Conservation (phyloP, 2,113 vertebrate genomes). For the Zosterops hypoxanthus region DNA sequence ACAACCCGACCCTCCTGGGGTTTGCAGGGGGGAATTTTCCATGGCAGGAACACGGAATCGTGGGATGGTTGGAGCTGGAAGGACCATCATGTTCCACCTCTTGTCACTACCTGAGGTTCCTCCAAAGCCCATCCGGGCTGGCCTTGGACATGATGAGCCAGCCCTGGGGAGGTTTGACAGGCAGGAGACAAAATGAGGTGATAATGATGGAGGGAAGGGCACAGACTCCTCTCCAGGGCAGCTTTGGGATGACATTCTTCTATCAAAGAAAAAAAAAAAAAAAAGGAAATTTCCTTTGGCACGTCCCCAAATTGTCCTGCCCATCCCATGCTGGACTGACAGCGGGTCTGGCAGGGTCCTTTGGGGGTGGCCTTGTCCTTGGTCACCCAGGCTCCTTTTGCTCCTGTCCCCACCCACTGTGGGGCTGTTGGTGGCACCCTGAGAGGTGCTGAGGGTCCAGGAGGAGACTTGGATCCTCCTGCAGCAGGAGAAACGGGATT, state of each 20-base stretch:
- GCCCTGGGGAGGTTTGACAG: background rate
- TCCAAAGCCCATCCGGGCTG: accelerated
- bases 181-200: background rate
- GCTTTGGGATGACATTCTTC: accelerated
- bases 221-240: background rate
- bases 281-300: too few relatives aligned
- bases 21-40: background rate
- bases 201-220: background rate
- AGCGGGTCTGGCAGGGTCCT: accelerated
- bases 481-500: accelerated
- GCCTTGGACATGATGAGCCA: accelerated
- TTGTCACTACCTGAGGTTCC: accelerated
- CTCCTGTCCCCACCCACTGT: background rate
- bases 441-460: accelerated
- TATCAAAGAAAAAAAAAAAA: too few relatives aligned
- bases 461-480: background rate
- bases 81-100: too few relatives aligned
- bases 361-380: background rate
- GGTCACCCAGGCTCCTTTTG: accelerated
- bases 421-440: background rate
- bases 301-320: accelerated
- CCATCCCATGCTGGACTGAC: accelerated
- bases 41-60: accelerated
- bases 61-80: background rate
- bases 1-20: accelerated